These are phyloP conservation scores for Tinea semifulvella DNA, from an alignment of 2,888 invertebrate genomes.

Conservation along the genomic window DNA sequence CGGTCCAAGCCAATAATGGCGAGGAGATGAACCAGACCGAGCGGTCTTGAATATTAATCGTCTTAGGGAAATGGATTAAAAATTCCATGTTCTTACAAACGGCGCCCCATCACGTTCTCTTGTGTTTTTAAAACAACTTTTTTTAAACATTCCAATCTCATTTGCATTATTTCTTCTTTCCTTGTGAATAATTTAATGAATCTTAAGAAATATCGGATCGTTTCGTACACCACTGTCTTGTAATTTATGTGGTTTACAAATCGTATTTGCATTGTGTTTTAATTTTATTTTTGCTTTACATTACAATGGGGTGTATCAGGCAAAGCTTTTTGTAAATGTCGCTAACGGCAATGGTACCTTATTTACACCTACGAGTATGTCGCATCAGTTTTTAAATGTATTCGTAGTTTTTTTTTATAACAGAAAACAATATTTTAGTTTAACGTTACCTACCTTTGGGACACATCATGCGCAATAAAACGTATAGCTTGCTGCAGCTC, in stretches of 20 bases:
- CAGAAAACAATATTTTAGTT: no score
- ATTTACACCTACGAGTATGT: no score
- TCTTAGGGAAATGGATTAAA: conserved; percentile 66
- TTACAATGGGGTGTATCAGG: no score
- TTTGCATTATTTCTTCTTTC: conserved; percentile 60
- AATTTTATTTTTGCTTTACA: neutral
- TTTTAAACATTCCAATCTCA: conserved; percentile 53
- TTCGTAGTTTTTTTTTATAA: no score
- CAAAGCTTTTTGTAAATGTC: no score
- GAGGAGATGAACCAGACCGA: conserved; percentile 67
- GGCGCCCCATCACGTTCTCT: conserved; percentile 46
- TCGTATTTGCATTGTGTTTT: conserved; percentile 7
- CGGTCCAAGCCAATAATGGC: conserved; percentile 41
- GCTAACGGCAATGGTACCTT: no score
- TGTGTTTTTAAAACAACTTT: conserved; percentile 60
- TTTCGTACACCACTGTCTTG: conserved; percentile 18
- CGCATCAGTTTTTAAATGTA: no score
- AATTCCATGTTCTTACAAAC: conserved; percentile 57
- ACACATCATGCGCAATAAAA: no score
- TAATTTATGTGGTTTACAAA: conserved; percentile 10
- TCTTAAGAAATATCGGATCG: conserved; percentile 50
- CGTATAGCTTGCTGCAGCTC: no score
- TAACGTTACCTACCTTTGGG: no score
- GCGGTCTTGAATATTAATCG: conserved; percentile 65
- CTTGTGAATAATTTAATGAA: conserved; percentile 64